Evolutionary conservation across 1,140 invertebrate genomes (phyloP).

Genomic region (Papilio aristodemus): DNA sequence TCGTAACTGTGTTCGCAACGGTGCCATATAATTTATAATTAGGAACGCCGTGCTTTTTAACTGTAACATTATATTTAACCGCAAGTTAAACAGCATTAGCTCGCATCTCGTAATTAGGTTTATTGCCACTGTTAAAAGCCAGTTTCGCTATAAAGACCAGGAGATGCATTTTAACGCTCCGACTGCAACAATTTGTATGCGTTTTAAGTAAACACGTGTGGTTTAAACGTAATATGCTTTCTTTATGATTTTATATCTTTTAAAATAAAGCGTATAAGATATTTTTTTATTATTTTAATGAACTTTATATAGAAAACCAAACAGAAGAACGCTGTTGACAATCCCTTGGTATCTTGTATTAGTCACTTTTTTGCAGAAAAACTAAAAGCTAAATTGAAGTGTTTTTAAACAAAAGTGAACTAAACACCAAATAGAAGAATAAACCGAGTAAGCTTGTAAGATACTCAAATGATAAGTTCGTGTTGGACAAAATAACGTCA

Average conservation of each 20-base stretch:
- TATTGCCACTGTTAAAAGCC: conserved; percentile 10
- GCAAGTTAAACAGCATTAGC: conserved; percentile 19
- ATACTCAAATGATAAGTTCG: neutral
- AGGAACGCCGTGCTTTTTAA: neutral
- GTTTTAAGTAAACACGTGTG: neutral
- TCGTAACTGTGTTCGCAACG: neutral
- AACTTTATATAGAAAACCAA: no score
- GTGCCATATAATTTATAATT: neutral
- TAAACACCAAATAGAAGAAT: no score
- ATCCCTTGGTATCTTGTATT: no score
- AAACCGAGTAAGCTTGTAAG: neutral
- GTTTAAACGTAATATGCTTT: neutral
- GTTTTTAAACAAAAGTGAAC: no score
- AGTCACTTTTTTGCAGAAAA: no score
- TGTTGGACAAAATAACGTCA: conserved; percentile 1
- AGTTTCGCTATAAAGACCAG: conserved; percentile 10
- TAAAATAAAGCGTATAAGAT: no score
- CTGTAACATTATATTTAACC: conserved; percentile 23
- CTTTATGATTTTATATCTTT: no score
- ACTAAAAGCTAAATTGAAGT: no score
- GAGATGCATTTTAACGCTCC: conserved; percentile 16
- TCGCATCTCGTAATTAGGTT: conserved; percentile 9
- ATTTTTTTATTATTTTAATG: no score
- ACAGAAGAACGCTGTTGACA: no score
- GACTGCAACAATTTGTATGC: conserved; percentile 1